Conservation (phyloP, 2,113 vertebrate species). For the Arenaria interpres region DNA sequence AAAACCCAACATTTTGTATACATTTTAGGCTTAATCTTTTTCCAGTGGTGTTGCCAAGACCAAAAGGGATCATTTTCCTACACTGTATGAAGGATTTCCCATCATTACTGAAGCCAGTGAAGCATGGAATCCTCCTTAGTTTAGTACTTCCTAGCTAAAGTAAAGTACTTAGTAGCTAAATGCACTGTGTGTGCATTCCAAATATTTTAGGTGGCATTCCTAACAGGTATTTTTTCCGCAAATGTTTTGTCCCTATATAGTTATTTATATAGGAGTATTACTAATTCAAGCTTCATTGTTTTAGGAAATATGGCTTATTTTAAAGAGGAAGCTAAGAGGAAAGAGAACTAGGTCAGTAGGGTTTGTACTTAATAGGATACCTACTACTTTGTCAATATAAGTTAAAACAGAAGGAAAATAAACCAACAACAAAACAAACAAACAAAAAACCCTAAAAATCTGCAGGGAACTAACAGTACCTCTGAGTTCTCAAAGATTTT, state of each 20-base stretch:
- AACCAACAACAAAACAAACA: background rate
- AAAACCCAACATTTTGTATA: background rate
- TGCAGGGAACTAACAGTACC: background rate
- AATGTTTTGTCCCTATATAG: background rate
- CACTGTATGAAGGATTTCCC: background rate
- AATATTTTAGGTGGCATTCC: background rate
- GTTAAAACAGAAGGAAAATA: background rate
- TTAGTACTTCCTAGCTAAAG: background rate
- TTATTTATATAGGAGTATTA: background rate
- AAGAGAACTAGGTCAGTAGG: background rate
- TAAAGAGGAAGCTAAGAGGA: background rate
- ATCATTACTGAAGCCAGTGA: background rate
- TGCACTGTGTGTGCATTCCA: background rate
- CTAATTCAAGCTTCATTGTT: background rate
- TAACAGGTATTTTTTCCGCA: background rate
- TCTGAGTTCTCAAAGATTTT: background rate
- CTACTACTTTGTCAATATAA: background rate
- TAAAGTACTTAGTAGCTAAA: background rate
- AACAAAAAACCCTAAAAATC: background rate
- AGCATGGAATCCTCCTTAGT: background rate
- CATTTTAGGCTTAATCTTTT: background rate
- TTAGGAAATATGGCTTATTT: background rate
- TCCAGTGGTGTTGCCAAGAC: background rate
- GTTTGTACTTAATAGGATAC: background rate
- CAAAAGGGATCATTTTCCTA: background rate